These are phyloP conservation scores for Eurystomus glaucurus DNA, from an alignment of 2,797 vertebrate genomes.

Conservation along the genomic window DNA sequence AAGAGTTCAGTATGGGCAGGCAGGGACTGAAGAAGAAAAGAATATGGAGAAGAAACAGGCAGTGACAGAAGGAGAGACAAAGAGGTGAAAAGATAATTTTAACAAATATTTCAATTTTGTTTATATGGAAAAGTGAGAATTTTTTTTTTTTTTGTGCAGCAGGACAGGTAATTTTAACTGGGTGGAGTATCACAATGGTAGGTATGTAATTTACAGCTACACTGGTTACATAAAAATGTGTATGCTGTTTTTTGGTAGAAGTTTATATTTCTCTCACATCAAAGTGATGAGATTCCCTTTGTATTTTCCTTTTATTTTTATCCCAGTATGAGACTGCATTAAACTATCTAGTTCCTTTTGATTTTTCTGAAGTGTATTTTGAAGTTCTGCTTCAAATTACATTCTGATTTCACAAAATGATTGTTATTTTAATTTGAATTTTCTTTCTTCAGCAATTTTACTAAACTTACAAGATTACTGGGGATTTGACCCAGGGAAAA, in stretches of 20 bases:
- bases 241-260: not conserved
- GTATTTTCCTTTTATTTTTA: constrained; percentile 51
- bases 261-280: not conserved
- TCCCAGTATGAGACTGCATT: not conserved
- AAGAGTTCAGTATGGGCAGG: not conserved
- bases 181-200: not conserved
- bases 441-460: not conserved
- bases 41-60: not conserved
- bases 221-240: not conserved
- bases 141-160: not conserved
- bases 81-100: constrained; percentile 14
- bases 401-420: constrained; percentile 9
- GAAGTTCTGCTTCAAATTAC: not conserved
- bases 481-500: not conserved
- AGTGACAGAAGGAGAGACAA: not conserved
- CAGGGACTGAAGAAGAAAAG: not conserved
- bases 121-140: not conserved
- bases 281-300: constrained; percentile 43
- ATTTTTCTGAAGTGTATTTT: constrained; percentile 37
- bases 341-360: not conserved
- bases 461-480: not conserved
- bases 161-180: not conserved
- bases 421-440: not conserved
- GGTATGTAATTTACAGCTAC: not conserved
- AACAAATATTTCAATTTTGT: not conserved